These are phyloP conservation scores for Tineola bisselliella DNA, from an alignment of 2,888 invertebrate species.

Conservation along the genomic window DNA sequence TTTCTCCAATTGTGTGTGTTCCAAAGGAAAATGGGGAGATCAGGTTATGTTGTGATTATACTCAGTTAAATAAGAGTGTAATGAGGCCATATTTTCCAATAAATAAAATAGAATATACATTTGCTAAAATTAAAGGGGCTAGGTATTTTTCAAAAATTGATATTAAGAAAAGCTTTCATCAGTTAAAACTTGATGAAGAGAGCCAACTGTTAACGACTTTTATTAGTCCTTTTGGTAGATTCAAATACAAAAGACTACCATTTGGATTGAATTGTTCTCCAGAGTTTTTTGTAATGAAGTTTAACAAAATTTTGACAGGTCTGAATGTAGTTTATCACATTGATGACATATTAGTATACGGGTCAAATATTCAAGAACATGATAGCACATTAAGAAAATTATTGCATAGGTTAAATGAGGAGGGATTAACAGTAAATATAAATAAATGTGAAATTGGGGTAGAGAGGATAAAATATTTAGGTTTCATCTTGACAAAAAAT, in stretches of 20 bases:
- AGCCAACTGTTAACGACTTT: conserved; percentile 16
- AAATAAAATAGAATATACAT: conserved; percentile 10
- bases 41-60: conserved; percentile 13
- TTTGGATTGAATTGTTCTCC: conserved; percentile 17
- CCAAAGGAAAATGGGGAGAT: conserved; percentile 12
- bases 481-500: conserved; percentile 12
- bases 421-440: conserved; percentile 16
- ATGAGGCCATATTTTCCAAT: conserved; percentile 5
- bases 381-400: conserved; percentile 14
- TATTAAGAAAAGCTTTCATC: conserved; percentile 17
- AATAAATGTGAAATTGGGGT: conserved; percentile 17
- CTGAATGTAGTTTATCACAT: conserved; percentile 11
- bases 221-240: conserved; percentile 19
- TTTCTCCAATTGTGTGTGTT: conserved; percentile 12
- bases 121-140: background rate
- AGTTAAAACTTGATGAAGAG: conserved; percentile 15
- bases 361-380: conserved; percentile 12
- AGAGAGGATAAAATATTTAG: conserved; percentile 14
- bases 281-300: conserved; percentile 17
- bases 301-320: conserved; percentile 15
- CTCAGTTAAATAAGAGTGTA: conserved; percentile 14
- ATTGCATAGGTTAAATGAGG: conserved; percentile 11
- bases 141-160: conserved; percentile 17
- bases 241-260: conserved; percentile 16
- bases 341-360: conserved; percentile 16